A percentile compares a stretch with the other conserved stretches of the same genome.
These are phyloP conservation scores for Panulirus ornatus DNA, from an alignment of 1,140 invertebrate genomes.

Conservation along the genomic window DNA sequence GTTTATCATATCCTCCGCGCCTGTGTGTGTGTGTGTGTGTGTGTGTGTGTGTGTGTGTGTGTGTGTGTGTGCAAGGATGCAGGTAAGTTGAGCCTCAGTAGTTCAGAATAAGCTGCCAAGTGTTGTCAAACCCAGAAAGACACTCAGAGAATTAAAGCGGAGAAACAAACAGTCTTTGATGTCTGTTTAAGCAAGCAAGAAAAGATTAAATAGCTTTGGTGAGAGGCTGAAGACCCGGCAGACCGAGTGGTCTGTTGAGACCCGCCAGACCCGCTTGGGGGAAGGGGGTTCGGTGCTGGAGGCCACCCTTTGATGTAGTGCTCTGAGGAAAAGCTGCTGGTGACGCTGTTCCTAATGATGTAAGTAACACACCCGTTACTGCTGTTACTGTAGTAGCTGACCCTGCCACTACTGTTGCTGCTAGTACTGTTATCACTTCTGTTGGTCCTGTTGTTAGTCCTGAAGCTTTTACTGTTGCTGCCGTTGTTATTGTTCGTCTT, in stretches of 20 bases:
- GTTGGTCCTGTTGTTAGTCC: neutral
- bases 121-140: conserved; percentile 17
- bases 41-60: neutral
- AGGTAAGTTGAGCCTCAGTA: neutral
- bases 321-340: no score
- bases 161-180: conserved; percentile 26
- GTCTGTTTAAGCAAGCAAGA: conserved; percentile 34
- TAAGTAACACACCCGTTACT: no score
- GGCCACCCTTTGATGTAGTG: no score
- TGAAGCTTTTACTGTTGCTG: neutral
- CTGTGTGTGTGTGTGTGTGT: neutral
- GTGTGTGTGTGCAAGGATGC: neutral
- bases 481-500: neutral
- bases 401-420: no score
- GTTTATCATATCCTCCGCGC: no score
- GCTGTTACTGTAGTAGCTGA: no score
- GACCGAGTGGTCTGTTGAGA: neutral
- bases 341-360: no score
- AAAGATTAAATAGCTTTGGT: conserved; percentile 11
- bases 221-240: neutral
- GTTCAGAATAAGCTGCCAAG: neutral
- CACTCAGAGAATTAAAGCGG: conserved; percentile 16
- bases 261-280: no score
- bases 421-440: no score
- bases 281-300: no score